A percentile compares a stretch with the other conserved stretches of the same genome.
phyloP scores from a whole-genome alignment of 2,113 vertebrate species.

The Eupsittula cactorum region DNA sequence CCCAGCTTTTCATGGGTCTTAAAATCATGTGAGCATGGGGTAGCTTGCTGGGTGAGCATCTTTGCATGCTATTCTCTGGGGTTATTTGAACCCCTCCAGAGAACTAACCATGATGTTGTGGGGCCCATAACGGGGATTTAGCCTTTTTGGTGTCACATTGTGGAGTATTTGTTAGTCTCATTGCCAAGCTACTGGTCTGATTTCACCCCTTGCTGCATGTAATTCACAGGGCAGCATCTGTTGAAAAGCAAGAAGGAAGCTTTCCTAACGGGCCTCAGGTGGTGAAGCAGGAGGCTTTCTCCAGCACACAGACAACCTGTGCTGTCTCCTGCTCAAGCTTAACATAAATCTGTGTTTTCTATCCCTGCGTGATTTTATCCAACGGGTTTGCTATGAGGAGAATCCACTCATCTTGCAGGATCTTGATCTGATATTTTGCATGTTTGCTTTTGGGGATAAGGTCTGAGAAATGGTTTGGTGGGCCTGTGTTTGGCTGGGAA shows the following conservation, averaged over 20 bases:
- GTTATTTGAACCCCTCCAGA: neutral
- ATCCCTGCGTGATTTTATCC: neutral
- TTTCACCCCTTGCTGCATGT: neutral
- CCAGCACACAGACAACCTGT: neutral
- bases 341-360: neutral
- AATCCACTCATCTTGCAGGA: neutral
- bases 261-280: neutral
- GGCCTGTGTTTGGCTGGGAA: neutral
- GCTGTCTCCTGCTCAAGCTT: neutral
- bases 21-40: rapidly evolving
- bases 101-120: neutral
- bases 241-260: neutral
- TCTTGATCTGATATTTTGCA: neutral
- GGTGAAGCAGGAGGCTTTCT: neutral
- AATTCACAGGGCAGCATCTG: neutral
- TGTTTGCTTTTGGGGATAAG: neutral
- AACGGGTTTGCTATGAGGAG: neutral
- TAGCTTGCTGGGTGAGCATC: neutral
- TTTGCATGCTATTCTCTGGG: neutral
- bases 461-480: neutral
- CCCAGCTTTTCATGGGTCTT: neutral
- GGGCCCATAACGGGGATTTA: neutral
- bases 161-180: neutral
- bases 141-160: neutral
- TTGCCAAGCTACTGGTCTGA: neutral